phyloP scores from a whole-genome alignment of 2,888 invertebrate genomes.

The Rhaphigaster nebulosa region DNA sequence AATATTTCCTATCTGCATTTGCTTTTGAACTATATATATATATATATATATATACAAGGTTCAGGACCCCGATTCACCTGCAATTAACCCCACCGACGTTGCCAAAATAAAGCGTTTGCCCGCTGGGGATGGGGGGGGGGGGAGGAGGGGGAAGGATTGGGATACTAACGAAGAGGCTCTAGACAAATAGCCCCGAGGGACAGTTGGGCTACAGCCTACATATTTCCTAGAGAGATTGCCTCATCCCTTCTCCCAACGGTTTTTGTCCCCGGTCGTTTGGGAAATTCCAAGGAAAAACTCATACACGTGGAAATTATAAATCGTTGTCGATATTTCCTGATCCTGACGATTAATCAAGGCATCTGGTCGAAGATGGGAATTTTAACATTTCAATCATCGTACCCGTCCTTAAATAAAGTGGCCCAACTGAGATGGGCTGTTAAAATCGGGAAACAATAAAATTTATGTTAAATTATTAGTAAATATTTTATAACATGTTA shows the following conservation, averaged over 20 bases:
- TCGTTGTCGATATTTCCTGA: neutral
- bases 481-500: too few species aligned
- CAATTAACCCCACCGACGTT: neutral
- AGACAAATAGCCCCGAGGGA: constrained; percentile 24
- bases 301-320: constrained; percentile 35
- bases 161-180: neutral
- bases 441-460: too few species aligned
- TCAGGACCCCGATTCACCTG: neutral
- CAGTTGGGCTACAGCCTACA: constrained; percentile 28
- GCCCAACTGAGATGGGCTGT: too few species aligned
- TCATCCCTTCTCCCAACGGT: constrained; percentile 22
- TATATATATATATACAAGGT: neutral
- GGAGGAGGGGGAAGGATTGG: neutral
- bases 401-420: neutral
- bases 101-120: neutral
- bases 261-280: constrained; percentile 32
- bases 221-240: constrained; percentile 23
- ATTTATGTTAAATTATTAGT: too few species aligned
- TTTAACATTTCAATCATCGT: neutral
- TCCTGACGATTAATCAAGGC: neutral
- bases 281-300: constrained; percentile 35
- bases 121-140: neutral
- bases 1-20: too few species aligned
- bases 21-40: too few species aligned
- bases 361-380: neutral